These are phyloP conservation scores for Hippopotamyrus pictus DNA, from an alignment of 2,797 vertebrate species.

Conservation along the genomic window DNA sequence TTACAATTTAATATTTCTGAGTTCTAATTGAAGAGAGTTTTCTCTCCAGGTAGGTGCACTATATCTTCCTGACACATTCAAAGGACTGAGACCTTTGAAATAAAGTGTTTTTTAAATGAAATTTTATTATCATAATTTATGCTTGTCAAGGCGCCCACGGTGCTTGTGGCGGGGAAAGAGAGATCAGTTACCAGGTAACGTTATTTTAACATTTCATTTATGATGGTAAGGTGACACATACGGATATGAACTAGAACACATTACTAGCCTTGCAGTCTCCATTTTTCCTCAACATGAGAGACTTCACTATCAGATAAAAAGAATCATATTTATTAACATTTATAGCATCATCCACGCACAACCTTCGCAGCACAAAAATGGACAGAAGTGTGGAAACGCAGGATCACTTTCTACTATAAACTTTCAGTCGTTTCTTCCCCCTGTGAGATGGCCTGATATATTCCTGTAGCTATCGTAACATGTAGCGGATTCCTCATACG, in stretches of 20 bases:
- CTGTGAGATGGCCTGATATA: not conserved
- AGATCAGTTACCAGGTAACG: not conserved
- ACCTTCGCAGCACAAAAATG: not conserved
- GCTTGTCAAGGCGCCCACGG: constrained; percentile 55
- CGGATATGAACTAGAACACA: not conserved
- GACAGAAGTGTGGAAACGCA: not conserved
- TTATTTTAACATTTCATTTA: not conserved
- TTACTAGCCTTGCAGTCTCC: not conserved
- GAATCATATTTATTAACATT: not conserved
- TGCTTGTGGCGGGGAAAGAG: constrained; percentile 25
- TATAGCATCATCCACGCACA: not conserved
- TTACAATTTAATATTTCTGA: constrained; percentile 72
- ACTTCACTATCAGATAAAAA: not conserved
- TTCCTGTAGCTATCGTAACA: not conserved
- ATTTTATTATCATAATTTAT: constrained; percentile 72
- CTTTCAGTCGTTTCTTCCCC: not conserved
- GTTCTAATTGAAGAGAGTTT: constrained; percentile 62
- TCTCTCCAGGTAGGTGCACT: constrained; percentile 62
- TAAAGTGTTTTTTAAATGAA: constrained; percentile 70
- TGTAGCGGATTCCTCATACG: not conserved
- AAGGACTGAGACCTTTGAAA: constrained; percentile 68
- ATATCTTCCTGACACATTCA: constrained; percentile 67
- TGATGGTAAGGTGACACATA: not conserved
- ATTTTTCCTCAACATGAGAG: not conserved
- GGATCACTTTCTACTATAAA: not conserved